Base-by-base conservation (phyloP, 2,888 invertebrate species). In the Parnassius apollo region DNA sequence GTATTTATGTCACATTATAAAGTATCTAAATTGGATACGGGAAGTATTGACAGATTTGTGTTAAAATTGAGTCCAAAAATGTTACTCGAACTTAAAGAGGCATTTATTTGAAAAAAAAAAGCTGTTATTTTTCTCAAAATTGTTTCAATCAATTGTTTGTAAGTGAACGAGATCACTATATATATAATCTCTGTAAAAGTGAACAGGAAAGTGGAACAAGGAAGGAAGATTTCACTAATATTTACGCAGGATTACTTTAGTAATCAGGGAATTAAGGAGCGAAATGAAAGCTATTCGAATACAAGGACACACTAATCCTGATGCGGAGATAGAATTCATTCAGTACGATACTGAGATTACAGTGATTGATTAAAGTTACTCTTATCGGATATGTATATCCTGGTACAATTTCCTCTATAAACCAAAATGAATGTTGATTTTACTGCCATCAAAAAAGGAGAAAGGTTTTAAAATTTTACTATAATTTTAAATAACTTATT, bases 321-420 rank as follows among this genome's bases (percentile, higher is more conserved):
- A 57, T 45, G 48, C 52, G 22, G 54, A 50, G 18, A 50, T 44
- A 18, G 63, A 63, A 42, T 63, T 59, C 22, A 61, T 57, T 48
- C 42, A 12, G 42, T 56, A 63, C 59, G 56, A 52, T 63, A 18
- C 51, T 13, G 48, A 49, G 64, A 57, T 60, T 64, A 60, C 57
- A 49, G 60, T 60, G 57, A 64, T 64, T 60, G 59, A 64, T 64
- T 60, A 53, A 64, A 57, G 52, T 42, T 46, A 63, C 48, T 59
- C 48, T 52, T 59, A 57, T 59, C 63, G 42, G 35, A 46, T 50
- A 50, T 55, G n/a, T 18, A 50, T 46, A 51, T 63, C 55, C 18
- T 49, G n/a, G 46, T 56, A 42, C 53, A 48, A 25, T 25, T 25
- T 25, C 25, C 4, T 25, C 3, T 25, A 25, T 25, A 25, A 25